phyloP scores from a whole-genome alignment of 2,797 vertebrate genomes.

The Iguana delicatissima region DNA sequence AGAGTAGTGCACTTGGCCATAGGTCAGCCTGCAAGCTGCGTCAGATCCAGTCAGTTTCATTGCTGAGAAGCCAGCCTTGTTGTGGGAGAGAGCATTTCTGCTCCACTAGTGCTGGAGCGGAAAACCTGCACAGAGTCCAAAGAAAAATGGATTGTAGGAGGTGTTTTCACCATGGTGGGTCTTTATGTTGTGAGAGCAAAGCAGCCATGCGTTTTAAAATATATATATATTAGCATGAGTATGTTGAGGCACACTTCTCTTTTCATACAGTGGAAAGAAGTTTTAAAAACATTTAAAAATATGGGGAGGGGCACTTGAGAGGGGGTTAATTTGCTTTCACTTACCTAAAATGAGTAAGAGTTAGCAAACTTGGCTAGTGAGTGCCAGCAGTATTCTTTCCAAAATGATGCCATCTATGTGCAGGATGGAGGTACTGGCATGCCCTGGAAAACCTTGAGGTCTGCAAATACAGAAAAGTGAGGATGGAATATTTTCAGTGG shows the following conservation, averaged over 20 bases:
- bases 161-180: background rate
- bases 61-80: background rate
- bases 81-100: background rate
- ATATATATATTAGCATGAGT: background rate
- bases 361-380: background rate
- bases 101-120: background rate
- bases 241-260: background rate
- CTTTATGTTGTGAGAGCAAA: too few relatives aligned
- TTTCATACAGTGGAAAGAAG: background rate
- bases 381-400: background rate
- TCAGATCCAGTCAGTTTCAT: background rate
- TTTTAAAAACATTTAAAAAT: background rate
- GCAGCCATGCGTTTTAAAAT: background rate
- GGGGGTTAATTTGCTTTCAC: background rate
- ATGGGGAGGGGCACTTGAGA: background rate
- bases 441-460: background rate
- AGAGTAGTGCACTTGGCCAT: background rate
- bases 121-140: background rate
- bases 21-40: background rate
- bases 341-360: conserved; percentile 10
- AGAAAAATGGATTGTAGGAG: background rate
- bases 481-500: background rate
- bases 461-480: background rate
- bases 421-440: background rate
- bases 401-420: background rate